A percentile compares a stretch with the other conserved stretches of the same genome.
Evolutionary conservation across 2,797 vertebrate species (phyloP).

Genomic region (Chaenodraco wilsoni): DNA sequence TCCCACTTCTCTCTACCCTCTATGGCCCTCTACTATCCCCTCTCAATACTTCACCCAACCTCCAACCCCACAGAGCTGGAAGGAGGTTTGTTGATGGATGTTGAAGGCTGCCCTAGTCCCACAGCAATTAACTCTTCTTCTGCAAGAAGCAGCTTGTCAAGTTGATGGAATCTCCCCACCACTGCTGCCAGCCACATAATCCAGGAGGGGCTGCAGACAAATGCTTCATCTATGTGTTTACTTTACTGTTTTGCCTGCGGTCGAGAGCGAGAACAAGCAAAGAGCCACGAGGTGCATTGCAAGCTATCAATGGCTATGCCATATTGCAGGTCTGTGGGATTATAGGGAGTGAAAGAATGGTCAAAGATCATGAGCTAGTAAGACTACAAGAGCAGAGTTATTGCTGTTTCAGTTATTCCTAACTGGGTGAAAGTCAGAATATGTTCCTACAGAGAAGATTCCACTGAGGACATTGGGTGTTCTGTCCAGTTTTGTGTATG

Average conservation of each 20-base stretch:
- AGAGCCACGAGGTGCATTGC: constrained; percentile 37
- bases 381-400: neutral
- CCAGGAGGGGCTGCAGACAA: constrained; percentile 77
- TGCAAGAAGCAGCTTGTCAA: constrained; percentile 81
- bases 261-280: constrained; percentile 35
- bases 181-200: constrained; percentile 69
- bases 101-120: constrained; percentile 79
- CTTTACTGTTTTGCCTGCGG: constrained; percentile 75
- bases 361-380: neutral
- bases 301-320: constrained; percentile 27
- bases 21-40: constrained; percentile 59
- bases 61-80: constrained; percentile 70
- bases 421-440: neutral
- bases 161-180: constrained; percentile 78
- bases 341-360: neutral
- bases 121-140: constrained; percentile 85
- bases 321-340: constrained; percentile 1
- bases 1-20: constrained; percentile 74
- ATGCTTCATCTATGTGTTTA: constrained; percentile 79
- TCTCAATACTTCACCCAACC: constrained; percentile 70
- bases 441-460: neutral
- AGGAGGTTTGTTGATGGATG: constrained; percentile 81
- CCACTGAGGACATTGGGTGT: neutral
- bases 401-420: neutral
- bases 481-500: neutral